These are phyloP conservation scores for Habrosyne pyritoides DNA, from an alignment of 2,888 invertebrate species.

Conservation along the genomic window DNA sequence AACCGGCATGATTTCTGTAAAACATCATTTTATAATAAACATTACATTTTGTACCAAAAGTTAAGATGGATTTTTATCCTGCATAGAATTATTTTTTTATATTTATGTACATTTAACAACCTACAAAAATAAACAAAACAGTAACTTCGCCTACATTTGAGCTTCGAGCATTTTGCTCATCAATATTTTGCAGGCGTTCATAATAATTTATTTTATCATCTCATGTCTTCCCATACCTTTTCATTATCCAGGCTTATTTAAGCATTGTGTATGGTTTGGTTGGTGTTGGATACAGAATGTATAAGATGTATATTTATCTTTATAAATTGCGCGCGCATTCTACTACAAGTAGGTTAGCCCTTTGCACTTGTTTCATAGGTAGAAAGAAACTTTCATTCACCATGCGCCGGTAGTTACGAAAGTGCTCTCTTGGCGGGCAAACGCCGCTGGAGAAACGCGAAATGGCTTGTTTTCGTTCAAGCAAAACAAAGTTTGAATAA, in stretches of 20 bases:
- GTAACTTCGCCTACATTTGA: too few species aligned
- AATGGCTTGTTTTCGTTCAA: slow-evolving; percentile 49
- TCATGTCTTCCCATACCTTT: not conserved
- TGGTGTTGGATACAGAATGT: not conserved
- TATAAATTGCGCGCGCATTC: slow-evolving; percentile 54
- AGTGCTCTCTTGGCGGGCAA: slow-evolving; percentile 54
- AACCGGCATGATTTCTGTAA: too few species aligned
- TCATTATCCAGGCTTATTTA: not conserved
- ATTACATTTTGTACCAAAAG: too few species aligned
- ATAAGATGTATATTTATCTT: slow-evolving; percentile 6
- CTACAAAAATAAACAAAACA: too few species aligned
- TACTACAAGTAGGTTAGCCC: slow-evolving; percentile 4
- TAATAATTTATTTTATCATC: slow-evolving; percentile 5
- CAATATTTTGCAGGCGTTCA: slow-evolving; percentile 6
- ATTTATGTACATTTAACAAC: too few species aligned
- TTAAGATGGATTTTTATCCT: too few species aligned
- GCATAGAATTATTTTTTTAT: too few species aligned
- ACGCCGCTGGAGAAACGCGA: slow-evolving; percentile 45
- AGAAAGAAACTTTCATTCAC: slow-evolving; percentile 52
- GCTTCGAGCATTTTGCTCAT: not conserved
- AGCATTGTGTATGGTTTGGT: not conserved
- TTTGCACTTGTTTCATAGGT: not conserved
- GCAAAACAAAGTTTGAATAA: slow-evolving; percentile 41
- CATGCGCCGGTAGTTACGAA: slow-evolving; percentile 58
- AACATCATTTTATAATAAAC: too few species aligned